These are phyloP conservation scores for Pocota personata DNA, from an alignment of 2,888 invertebrate genomes.

Conservation along the genomic window DNA sequence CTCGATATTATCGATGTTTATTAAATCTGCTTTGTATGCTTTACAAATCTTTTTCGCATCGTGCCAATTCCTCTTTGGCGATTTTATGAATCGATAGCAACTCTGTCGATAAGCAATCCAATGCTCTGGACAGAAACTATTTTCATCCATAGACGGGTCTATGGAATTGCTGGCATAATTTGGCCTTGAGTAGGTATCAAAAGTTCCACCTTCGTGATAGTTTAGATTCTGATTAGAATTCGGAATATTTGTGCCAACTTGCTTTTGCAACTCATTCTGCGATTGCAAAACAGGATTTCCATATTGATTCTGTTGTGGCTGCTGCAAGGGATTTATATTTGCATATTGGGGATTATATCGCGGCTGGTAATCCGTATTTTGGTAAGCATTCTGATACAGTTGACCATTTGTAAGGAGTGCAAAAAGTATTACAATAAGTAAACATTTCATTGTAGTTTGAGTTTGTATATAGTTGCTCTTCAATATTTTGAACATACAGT, in stretches of 20 bases:
- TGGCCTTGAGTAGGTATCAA: slow-evolving; percentile 53
- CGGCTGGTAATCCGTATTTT: slow-evolving; percentile 79
- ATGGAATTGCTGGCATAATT: slow-evolving; percentile 76
- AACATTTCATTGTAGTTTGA: slow-evolving; percentile 39
- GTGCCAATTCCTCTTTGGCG: slow-evolving; percentile 90
- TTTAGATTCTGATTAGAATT: slow-evolving; percentile 30
- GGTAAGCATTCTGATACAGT: slow-evolving; percentile 57
- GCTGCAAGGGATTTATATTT: slow-evolving; percentile 76
- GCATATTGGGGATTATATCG: slow-evolving; percentile 80
- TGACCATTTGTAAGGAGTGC: slow-evolving; percentile 35
- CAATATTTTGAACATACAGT: background rate
- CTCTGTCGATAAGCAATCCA: slow-evolving; percentile 92
- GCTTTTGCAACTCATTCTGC: slow-evolving; percentile 76
- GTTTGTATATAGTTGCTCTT: background rate
- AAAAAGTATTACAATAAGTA: slow-evolving; percentile 6
- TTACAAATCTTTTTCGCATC: slow-evolving; percentile 93
- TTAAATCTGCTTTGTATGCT: slow-evolving; percentile 91
- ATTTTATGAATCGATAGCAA: slow-evolving; percentile 95
- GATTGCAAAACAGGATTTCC: slow-evolving; percentile 78
- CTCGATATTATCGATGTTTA: slow-evolving; percentile 90
- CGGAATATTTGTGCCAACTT: slow-evolving; percentile 58
- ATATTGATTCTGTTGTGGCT: slow-evolving; percentile 76
- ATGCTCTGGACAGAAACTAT: slow-evolving; percentile 89
- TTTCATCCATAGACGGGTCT: slow-evolving; percentile 80
- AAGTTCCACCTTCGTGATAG: slow-evolving; percentile 53